Conservation (phyloP, 2,888 invertebrate genomes). For the Nemotelus nigrinus region DNA sequence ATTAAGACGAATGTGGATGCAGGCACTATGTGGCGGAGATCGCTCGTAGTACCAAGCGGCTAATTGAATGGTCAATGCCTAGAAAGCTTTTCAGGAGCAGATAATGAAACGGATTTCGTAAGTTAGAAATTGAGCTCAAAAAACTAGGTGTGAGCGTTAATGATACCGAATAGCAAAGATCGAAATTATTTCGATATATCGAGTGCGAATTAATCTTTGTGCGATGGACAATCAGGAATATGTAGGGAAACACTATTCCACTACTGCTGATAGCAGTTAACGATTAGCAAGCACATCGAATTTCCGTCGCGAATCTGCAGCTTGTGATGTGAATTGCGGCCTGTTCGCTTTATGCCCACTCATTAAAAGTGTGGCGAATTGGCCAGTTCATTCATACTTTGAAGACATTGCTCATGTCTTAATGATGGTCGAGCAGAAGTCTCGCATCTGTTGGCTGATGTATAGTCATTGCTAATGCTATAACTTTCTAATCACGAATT, state of each 20-base stretch:
- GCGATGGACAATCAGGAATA: too few relatives aligned
- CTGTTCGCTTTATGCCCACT: background rate
- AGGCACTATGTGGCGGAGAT: background rate
- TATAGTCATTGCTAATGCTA: background rate
- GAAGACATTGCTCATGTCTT: slow-evolving; percentile 31
- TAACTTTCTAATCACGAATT: background rate
- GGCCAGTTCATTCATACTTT: slow-evolving; percentile 38
- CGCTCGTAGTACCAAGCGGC: background rate
- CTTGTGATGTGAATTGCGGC: background rate
- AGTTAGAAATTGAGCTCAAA: too few relatives aligned
- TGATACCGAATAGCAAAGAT: too few relatives aligned
- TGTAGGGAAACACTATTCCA: too few relatives aligned
- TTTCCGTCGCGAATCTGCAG: slow-evolving; percentile 39
- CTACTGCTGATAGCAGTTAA: background rate
- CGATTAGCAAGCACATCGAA: slow-evolving; percentile 29
- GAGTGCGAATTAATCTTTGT: too few relatives aligned
- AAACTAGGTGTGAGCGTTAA: too few relatives aligned
- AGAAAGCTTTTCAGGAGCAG: slow-evolving; percentile 8
- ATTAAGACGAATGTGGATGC: slow-evolving; percentile 39
- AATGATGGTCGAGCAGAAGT: slow-evolving; percentile 35
- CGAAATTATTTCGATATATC: too few relatives aligned
- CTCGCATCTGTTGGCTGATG: slow-evolving; percentile 25
- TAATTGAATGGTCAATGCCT: slow-evolving; percentile 31
- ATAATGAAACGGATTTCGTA: too few relatives aligned
- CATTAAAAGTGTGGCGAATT: slow-evolving; percentile 38